Evolutionary conservation across 2,113 vertebrate species (phyloP), one percentile per base, ranked within the genome.

Genomic region (Chamaea fasciata): DNA sequence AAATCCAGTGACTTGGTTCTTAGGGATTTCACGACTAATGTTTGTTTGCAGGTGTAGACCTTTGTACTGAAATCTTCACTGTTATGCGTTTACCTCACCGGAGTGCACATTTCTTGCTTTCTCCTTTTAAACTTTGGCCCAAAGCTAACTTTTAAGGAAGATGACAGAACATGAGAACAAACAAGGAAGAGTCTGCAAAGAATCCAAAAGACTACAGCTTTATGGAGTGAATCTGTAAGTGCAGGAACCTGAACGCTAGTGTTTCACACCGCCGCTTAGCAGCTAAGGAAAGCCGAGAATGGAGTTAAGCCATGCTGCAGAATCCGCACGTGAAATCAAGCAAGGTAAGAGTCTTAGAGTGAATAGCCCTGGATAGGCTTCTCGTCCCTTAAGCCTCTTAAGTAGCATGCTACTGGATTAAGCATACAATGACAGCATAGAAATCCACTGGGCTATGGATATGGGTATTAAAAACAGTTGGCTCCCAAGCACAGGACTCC

Each of bases 1-100:
- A 98, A 98, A 98, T 99, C 99, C 98, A 98, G 99, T 99, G 99
- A 99, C 98, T 98, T 94, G 87, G 97, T 98, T 98, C 97, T 97
- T 97, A 98, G 98, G 98, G 98, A 98, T 98, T 98, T 98, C 98
- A 98, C 98, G 97, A 98, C 98, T 98, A 98, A 97, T 95, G 98
- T 97, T 97, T 96, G 90, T 97, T 97, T 97, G 96, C 90, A 97
- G 98, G 97, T 97, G 96, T 96, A 92, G 94, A 96, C 97, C 93
- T 97, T 95, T 96, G 96, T 47, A 90, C 11, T n/a, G 80, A 94
- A 94, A 94, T 96, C 97, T 97, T 97, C 90, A 64, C 96, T 95
- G 92, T 93, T 94, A 94, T 5, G 90, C 67, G 96, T 97, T 95
- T 96, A 97, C 96, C 94, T 94, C 96, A 91, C 97, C 76, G 95